Base-by-base conservation (phyloP, 2,797 vertebrate genomes). In the Lithobates pipiens region DNA sequence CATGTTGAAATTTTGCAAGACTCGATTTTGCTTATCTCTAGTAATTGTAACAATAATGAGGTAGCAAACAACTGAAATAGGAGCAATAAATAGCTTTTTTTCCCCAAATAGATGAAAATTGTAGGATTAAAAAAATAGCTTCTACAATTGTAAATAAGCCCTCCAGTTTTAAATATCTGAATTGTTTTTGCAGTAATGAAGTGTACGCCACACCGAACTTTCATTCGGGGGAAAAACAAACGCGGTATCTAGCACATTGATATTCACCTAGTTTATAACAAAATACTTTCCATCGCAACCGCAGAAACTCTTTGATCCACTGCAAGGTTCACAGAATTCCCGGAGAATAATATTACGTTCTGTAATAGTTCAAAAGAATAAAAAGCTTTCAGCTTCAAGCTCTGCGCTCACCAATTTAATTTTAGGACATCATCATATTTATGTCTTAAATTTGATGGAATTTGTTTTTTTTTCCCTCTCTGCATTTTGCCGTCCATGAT, bases 371-470 rank as follows among this genome's bases (percentile, higher is more conserved):
- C 80, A 87, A 87, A 87, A 72, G 65, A 84, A 82, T 78, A 81
- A 75, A 87, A 82, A 78, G 85, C 80, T 87, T 87, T 87, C 85
- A 79, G 80, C 85, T 77, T 72, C 68, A 61, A 34, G 76, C 76
- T 74, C 80, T 69, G 21, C 42, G 75, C 80, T 82, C 80, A 50
- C 68, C 85, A 87, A 87, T 87, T 87, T 83, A 79, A 83, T 87
- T 87, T 83, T 79, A 61, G 80, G 76, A 79, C 81, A 87, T 87
- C 81, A 79, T 87, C 76, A 73, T 83, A 87, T 87, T 87, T 83
- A 87, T 75, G 85, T 87, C 76, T 83, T 83, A 82, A 86, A 81
- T 82, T 83, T 86, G 85, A 86, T 86, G 80, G 85, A 86, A 86
- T 86, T 71, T 68, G 68, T 44, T 86, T 82, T 74, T 82, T 86